Percentiles rank a stretch among this genome's conserved stretches.
Evolutionary conservation across 92 coral and sea anemone genomes (phyloP).

Genomic region (Metridium senile): DNA sequence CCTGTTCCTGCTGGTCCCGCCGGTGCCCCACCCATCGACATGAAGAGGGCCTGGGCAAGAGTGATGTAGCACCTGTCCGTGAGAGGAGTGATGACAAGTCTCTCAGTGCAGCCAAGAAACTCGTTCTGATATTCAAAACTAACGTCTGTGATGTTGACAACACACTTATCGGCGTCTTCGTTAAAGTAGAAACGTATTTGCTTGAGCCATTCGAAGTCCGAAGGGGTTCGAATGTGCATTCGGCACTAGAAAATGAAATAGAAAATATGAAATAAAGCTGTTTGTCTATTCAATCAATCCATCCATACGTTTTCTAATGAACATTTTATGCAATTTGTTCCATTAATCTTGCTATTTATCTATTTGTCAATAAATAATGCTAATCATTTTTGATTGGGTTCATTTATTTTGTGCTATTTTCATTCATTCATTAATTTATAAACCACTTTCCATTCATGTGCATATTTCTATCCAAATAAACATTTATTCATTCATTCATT

Average conservation of each 20-base stretch:
- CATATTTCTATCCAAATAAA: neutral
- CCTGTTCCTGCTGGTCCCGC: conserved; percentile 96
- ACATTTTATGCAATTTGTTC: no score
- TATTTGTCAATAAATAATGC: no score
- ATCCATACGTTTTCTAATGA: neutral
- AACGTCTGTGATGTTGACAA: conserved; percentile 86
- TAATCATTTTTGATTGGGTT: no score
- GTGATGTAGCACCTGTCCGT: conserved; percentile 91
- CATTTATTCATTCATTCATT: neutral
- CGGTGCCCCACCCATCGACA: conserved; percentile 97
- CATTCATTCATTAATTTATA: neutral
- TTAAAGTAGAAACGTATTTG: conserved; percentile 92
- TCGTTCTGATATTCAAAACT: conserved; percentile 89
- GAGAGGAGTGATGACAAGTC: conserved; percentile 89
- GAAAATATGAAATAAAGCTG: neutral
- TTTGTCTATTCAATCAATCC: neutral
- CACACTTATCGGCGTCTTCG: conserved; percentile 84
- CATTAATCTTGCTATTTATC: no score
- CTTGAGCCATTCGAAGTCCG: conserved; percentile 88
- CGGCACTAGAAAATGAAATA: conserved; percentile 51
- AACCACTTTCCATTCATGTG: neutral
- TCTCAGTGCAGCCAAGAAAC: conserved; percentile 89
- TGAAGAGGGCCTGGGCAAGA: conserved; percentile 89
- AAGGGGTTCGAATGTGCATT: conserved; percentile 91
- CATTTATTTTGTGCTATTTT: no score